Conservation (phyloP, 2,888 invertebrate species). For the Lochmaea capreae region DNA sequence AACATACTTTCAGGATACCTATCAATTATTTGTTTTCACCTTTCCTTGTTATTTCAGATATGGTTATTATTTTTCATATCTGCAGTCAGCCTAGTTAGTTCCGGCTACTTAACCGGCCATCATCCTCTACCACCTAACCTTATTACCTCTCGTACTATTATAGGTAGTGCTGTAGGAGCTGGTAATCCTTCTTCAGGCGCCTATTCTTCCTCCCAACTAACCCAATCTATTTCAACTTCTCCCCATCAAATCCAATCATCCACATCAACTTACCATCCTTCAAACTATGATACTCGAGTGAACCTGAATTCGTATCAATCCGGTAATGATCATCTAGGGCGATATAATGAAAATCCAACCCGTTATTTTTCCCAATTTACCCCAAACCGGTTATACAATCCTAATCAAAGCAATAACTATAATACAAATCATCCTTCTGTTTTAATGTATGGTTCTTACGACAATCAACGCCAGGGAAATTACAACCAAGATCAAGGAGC, state of each 20-base stretch:
- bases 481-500: not conserved
- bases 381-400: constrained; percentile 4
- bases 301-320: constrained; percentile 15
- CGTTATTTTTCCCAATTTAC: constrained; percentile 3
- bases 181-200: constrained; percentile 36
- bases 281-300: constrained; percentile 19
- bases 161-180: constrained; percentile 38
- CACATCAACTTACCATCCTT: constrained; percentile 34
- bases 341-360: constrained; percentile 2
- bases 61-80: constrained; percentile 23
- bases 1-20: not conserved
- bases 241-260: constrained; percentile 37
- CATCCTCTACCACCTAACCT: constrained; percentile 37
- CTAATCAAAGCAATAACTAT: not conserved
- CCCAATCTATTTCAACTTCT: constrained; percentile 37
- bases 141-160: constrained; percentile 32
- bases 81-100: constrained; percentile 27
- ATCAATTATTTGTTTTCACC: not conserved
- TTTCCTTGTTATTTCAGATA: constrained; percentile 24
- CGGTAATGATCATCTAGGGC: not conserved
- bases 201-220: constrained; percentile 39
- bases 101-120: constrained; percentile 36
- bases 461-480: not conserved
- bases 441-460: not conserved
- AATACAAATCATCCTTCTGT: not conserved